Evolutionary conservation across 2,113 vertebrate species (phyloP), one percentile per base, ranked within the genome.

Genomic region (Apteryx owenii): DNA sequence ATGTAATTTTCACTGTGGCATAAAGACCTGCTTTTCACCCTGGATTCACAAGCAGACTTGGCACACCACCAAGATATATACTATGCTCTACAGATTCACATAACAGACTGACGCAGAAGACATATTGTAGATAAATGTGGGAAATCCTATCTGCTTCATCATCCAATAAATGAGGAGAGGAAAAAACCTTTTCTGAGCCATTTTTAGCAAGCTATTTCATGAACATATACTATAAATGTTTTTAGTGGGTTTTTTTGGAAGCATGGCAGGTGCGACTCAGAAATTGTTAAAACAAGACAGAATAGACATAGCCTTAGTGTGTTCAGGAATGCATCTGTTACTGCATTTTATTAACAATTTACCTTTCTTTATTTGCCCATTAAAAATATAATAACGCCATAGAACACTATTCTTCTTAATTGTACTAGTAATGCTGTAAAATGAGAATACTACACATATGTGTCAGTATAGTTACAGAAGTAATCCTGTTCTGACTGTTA

Each of bases 41-140:
- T 97, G 90, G 65, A 66, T 96, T 92, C 64, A 76, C 96, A 86
- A 95, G 89, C 60, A 96, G 80, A 58, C 65, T 72, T 97, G 92
- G 93, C 95, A 36, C 53, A 6, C 48, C 73, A 77, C 78, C 92
- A 78, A 28, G 69, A 90, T 38, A 16, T 76, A 95, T 91, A 89
- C 29, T 42, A 81, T 48, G 81, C 76, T 97, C 94, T 97, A 89
- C 82, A 92, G 93, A 97, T 93, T 97, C 77, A 90, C 58, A 40
- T 42, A 92, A 91, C 71, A 89, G 73, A 92, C 73, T 96, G 96
- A 96, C 7, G 40, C 68, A 89, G 79, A 93, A 96, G 88, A 71
- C 23, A 26, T 14, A 21, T 79, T 40, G 15, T 76, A 84, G 93
- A 88, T 12, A 77, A 95, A 84, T 46, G 82, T 76, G 77, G 94